phyloP scores from a whole-genome alignment of 2,888 invertebrate species.

The Apamea epomidion region DNA sequence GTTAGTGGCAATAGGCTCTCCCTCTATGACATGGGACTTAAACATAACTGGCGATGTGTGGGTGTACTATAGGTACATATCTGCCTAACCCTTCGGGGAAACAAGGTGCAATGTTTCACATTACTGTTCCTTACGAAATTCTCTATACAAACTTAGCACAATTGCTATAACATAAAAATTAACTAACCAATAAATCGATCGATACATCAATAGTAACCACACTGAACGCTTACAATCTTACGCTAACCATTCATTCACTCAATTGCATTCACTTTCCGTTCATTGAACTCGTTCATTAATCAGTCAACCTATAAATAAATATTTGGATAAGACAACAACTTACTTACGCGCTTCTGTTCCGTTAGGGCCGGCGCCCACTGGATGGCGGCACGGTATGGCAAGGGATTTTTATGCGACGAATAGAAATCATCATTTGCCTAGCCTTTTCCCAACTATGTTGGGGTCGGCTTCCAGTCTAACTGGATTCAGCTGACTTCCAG shows the following conservation, averaged over 20 bases:
- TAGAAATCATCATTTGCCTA: no score
- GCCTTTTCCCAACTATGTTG: no score
- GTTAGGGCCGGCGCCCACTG: neutral
- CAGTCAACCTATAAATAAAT: constrained; percentile 63
- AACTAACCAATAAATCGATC: constrained; percentile 36
- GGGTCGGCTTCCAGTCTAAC: no score
- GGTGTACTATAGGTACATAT: neutral
- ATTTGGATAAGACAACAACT: constrained; percentile 52
- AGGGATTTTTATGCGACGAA: no score
- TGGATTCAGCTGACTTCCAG: no score
- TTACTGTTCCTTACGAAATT: neutral
- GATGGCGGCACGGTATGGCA: no score
- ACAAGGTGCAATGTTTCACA: neutral
- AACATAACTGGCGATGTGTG: neutral
- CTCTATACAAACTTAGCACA: neutral
- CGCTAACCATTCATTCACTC: constrained; percentile 55
- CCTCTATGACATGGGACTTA: neutral
- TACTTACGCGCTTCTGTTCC: constrained; percentile 49
- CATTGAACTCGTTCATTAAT: constrained; percentile 62
- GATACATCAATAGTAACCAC: neutral
- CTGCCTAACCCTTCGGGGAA: neutral
- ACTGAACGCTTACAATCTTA: constrained; percentile 41
- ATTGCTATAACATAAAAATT: neutral
- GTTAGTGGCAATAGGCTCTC: neutral
- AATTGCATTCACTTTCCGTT: constrained; percentile 60